Base-by-base conservation (phyloP, 2,797 vertebrate genomes). In the Scarus forsteni region DNA sequence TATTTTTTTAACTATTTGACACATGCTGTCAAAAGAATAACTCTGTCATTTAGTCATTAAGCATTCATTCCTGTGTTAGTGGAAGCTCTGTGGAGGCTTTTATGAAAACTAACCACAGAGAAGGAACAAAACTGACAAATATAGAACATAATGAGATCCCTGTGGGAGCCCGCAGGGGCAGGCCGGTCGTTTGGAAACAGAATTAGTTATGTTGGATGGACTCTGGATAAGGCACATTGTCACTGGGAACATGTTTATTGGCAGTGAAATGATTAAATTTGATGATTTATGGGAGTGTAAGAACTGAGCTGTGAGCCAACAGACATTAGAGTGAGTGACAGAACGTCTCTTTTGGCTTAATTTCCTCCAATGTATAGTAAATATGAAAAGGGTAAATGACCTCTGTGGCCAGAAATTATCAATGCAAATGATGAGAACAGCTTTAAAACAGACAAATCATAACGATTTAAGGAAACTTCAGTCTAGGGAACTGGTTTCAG, bases 321-420 rank as follows among this genome's bases (percentile, higher is more conserved):
- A 62, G 60, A 68, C 49, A 58, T 78, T 16, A 27, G n/a, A 27
- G 69, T 16, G 48, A 67, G 42, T 57, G 66, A 67, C 78, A 64
- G 46, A 66, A 57, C 42, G 18, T 18, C 18, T 49, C 16, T 38
- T 59, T 59, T 60, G 57, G 27, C 1, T 11, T 69, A 73, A 70
- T 56, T 60, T 84, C 44, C 39, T 51, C 44, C 54, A 54, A 66
- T 42, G 64, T 15, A 39, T 10, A 49, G 39, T 56, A 74, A 69
- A 70, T 66, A 60, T 43, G 72, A 50, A 4, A 64, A 14, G 19
- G 44, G 44, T 10, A 56, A 57, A 73, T 9, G n/a, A 35, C 58
- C 72, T 60, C 54, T 36, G 52, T 27, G 60, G 74, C 8, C 80
- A 55, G 79, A 70, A 80, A 61, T 51, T 80, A 35, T 73, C 72